Base-by-base conservation (phyloP, 2,888 invertebrate species). In the Athetis lepigone region DNA sequence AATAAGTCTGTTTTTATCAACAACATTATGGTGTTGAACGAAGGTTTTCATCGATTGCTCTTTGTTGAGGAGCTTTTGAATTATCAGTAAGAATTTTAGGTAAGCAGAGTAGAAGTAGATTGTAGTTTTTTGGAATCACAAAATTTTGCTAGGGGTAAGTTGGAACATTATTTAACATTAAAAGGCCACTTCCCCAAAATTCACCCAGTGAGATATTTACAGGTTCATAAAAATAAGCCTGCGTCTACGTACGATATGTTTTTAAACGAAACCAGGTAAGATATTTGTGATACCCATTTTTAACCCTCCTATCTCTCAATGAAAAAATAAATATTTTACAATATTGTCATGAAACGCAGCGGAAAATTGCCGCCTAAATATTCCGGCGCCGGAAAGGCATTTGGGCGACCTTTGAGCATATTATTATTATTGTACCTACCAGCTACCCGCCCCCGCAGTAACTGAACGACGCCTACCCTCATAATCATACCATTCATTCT, bases 401-500 rank as follows among this genome's bases (percentile, higher is more conserved):
- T 52, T 56, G 40, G 7, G 16, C 19, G 23, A 16, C 40, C 66
- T 64, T 70, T 42, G 49, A 46, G 2, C 7, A 55, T 64, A 50
- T 39, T 54, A 51, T 13, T 33, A 33, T 33, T 33, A 33, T 33
- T 33, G 13, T 33, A 33, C 13, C 29, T 29, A 3, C 29, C 43
- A 54, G 9, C 18, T 29, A 11, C 21, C 27, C 52, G 23, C 47
- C 36, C 27, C 21, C 39, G 7, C 39, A 64, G 57, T 42, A 62
- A 59, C 16, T 51, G n/a, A 51, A 46, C 6, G 18, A 51, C 39
- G 25, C 23, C 19, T 60, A 55, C 57, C 61, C 37, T 52, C 49
- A 47, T 69, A 63, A 59, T 58, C 56, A 45, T 64, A 77, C 66
- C 19, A 61, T 54, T 54, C 45, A 8, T 55, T 13, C 40, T 37